Conservation (phyloP, 1,140 invertebrate species). For the Thalassaphorura encarpata region DNA sequence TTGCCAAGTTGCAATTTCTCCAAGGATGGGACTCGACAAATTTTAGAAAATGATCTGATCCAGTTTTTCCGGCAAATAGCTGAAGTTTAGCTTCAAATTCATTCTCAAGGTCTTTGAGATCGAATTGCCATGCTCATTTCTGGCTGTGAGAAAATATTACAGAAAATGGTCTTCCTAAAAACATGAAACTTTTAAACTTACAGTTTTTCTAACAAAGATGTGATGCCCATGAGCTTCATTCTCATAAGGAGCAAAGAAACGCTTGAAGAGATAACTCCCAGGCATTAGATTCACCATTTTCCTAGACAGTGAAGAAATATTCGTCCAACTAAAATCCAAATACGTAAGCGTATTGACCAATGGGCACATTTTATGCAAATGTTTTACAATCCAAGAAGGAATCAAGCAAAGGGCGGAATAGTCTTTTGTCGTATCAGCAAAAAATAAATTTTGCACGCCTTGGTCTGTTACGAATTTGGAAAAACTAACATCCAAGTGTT, state of each 20-base stretch:
- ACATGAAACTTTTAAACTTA: slow-evolving; percentile 2
- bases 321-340: slow-evolving; percentile 19
- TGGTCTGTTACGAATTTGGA: slow-evolving; percentile 1
- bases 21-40: slow-evolving; percentile 16
- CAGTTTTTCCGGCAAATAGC: slow-evolving; percentile 6
- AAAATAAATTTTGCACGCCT: slow-evolving; percentile 15
- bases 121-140: too few species aligned
- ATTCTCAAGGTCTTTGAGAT: background rate
- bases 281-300: slow-evolving; percentile 14
- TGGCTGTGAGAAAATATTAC: too few species aligned
- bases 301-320: slow-evolving; percentile 2
- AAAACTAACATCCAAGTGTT: slow-evolving; percentile 4
- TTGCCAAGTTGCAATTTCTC: slow-evolving; percentile 4
- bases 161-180: slow-evolving; percentile 5
- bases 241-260: slow-evolving; percentile 11
- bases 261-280: slow-evolving; percentile 13
- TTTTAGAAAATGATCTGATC: slow-evolving; percentile 6
- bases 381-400: slow-evolving; percentile 11
- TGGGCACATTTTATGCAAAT: slow-evolving; percentile 7
- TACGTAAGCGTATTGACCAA: background rate
- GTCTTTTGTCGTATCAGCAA: background rate
- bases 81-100: slow-evolving; percentile 12
- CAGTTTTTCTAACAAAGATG: slow-evolving; percentile 15
- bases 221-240: slow-evolving; percentile 17
- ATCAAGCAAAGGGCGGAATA: slow-evolving; percentile 16